These are phyloP conservation scores for Stenodema calcarata DNA, from an alignment of 2,888 invertebrate genomes.

Conservation along the genomic window DNA sequence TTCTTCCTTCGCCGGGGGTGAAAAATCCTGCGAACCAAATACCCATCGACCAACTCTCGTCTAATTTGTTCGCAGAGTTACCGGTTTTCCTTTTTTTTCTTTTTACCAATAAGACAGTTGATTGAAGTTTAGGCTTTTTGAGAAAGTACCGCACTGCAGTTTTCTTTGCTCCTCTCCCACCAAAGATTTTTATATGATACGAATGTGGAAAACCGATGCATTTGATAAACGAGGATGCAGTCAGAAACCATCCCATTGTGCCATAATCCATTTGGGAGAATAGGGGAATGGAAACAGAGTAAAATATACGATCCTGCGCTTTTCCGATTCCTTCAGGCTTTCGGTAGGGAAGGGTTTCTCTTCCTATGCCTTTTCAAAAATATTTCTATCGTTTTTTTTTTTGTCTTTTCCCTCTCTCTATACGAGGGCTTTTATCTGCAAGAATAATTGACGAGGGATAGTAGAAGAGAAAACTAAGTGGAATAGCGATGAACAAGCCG, in stretches of 20 bases:
- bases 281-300: not conserved
- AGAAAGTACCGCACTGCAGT: slow-evolving; percentile 4
- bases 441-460: not conserved
- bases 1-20: not conserved
- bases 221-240: slow-evolving; percentile 16
- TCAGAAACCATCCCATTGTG: not conserved
- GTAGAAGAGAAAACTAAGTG: not conserved
- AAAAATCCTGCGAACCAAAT: not conserved
- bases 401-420: not conserved
- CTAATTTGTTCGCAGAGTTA: not conserved
- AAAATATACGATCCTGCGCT: slow-evolving; percentile 14
- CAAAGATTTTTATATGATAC: not conserved
- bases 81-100: too few species aligned
- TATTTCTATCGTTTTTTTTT: not conserved
- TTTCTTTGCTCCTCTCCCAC: not conserved
- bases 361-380: not conserved
- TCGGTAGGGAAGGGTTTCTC: not conserved
- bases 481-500: not conserved
- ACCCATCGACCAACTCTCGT: not conserved
- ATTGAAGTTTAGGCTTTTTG: not conserved
- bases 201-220: slow-evolving; percentile 7
- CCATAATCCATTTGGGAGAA: not conserved
- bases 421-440: not conserved
- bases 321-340: not conserved
- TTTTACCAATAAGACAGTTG: not conserved